Evolutionary conservation across 1,140 invertebrate genomes (phyloP), one percentile per base, ranked within the genome.

Genomic region (Sipha flava): DNA sequence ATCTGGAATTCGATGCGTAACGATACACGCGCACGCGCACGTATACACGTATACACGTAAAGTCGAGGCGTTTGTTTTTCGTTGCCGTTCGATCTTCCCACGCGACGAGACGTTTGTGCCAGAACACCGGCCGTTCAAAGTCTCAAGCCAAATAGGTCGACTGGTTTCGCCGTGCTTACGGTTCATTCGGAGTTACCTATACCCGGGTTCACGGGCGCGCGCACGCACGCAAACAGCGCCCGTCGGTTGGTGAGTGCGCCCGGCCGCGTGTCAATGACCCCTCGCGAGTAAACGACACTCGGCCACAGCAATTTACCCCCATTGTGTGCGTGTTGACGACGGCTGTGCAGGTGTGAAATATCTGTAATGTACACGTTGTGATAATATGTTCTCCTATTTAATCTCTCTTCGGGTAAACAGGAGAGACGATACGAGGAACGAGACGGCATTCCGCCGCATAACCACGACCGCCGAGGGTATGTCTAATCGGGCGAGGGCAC

Each of bases 111-210:
- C n/a, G n/a, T 29, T 31, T 31, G 57, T 16, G 29, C 9, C 40
- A 43, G 3, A 43, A 43, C 40, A 31, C 18, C 16, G 57, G 6
- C 1, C 57, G 57, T 59, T 29, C 29, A 31, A 31, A 31, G 57
- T 59, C 37, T n/a, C 43, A 49, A 72, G 68, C 68, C 43, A 72
- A 72, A 72, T 72, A 72, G 68, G 68, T 72, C 68, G 43, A 72
- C 68, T 26, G 45, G 68, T 72, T 72, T 47, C 4, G 5, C 12
- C 14, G 40, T n/a, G 6, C 66, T 70, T 70, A 70, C 66, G 66
- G 68, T 72, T 49, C 29, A 47, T 43, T 68, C 34, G 57, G n/a
- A 16, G 3, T 21, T 21, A 6, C n/a, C 47, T 16, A n/a, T 52
- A 6, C n/a, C n/a, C 47, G 49, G 6, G 21, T n/a, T 7, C 18